These are phyloP conservation scores for Thera obeliscata DNA, from an alignment of 2,888 invertebrate species.

Conservation along the genomic window DNA sequence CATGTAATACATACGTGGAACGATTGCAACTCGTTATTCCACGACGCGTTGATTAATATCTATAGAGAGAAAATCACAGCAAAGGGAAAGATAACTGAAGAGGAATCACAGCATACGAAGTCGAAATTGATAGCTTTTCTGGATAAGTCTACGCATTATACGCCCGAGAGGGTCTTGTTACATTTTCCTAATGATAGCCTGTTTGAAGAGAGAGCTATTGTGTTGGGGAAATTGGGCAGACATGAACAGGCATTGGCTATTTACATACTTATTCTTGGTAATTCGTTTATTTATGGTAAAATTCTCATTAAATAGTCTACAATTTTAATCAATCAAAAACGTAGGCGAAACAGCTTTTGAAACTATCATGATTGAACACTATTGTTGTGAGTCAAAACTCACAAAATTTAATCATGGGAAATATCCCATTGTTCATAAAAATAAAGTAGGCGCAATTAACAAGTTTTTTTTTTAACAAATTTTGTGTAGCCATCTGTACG, in stretches of 20 bases:
- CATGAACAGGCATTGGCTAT: slow-evolving; percentile 97
- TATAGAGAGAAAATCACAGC: slow-evolving; percentile 90
- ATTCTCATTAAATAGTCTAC: too few relatives aligned
- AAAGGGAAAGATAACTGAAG: slow-evolving; percentile 65
- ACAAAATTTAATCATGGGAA: too few relatives aligned
- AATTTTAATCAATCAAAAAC: too few relatives aligned
- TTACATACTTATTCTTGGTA: slow-evolving; percentile 93
- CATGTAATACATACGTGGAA: slow-evolving; percentile 96
- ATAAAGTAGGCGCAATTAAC: too few relatives aligned
- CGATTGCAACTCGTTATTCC: slow-evolving; percentile 93
- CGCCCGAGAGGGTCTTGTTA: slow-evolving; percentile 93
- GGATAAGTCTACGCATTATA: slow-evolving; percentile 91
- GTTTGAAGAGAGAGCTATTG: slow-evolving; percentile 97
- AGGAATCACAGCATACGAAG: slow-evolving; percentile 71
- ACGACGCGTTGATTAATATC: slow-evolving; percentile 95
- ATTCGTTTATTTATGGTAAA: slow-evolving; percentile 12
- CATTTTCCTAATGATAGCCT: slow-evolving; percentile 94
- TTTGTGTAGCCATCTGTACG: too few relatives aligned
- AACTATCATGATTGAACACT: too few relatives aligned
- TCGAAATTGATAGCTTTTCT: slow-evolving; percentile 90
- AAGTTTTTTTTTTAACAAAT: too few relatives aligned
- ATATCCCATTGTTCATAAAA: too few relatives aligned
- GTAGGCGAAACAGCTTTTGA: too few relatives aligned
- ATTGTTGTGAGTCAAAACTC: too few relatives aligned
- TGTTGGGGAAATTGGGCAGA: slow-evolving; percentile 94